Conservation (phyloP, 2,797 vertebrate genomes). For the Pangasius krempfi region DNA sequence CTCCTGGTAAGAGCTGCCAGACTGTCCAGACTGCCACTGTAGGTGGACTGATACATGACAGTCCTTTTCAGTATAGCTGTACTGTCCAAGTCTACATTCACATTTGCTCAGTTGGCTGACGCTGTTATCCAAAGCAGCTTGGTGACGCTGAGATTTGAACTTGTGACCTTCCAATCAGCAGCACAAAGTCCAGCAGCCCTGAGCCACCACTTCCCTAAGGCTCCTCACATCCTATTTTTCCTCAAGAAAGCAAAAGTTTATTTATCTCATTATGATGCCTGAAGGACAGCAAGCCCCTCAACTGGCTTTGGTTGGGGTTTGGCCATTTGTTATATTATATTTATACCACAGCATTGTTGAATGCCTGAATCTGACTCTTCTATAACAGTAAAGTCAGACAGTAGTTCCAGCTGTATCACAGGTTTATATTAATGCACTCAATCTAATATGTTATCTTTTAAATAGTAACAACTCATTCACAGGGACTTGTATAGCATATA, state of each 20-base stretch:
- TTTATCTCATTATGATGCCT: not conserved
- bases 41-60: not conserved
- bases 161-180: not conserved
- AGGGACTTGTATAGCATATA: not conserved
- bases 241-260: not conserved
- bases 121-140: not conserved
- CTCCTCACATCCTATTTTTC: not conserved
- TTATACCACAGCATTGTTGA: not conserved
- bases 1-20: not conserved
- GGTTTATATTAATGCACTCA: not conserved
- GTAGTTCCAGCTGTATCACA: not conserved
- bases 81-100: not conserved
- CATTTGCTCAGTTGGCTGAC: not conserved
- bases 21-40: not conserved
- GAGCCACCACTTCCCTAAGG: not conserved
- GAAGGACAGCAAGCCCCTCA: not conserved
- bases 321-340: not conserved
- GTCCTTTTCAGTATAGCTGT: not conserved
- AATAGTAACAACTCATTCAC: not conserved
- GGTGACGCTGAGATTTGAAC: not conserved
- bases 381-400: not conserved
- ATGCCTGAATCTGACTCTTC: not conserved
- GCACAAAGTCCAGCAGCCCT: not conserved
- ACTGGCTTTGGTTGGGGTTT: not conserved
- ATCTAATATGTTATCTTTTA: not conserved